Conservation (phyloP, 2,797 vertebrate genomes). For the Ptychadena robeensis region DNA sequence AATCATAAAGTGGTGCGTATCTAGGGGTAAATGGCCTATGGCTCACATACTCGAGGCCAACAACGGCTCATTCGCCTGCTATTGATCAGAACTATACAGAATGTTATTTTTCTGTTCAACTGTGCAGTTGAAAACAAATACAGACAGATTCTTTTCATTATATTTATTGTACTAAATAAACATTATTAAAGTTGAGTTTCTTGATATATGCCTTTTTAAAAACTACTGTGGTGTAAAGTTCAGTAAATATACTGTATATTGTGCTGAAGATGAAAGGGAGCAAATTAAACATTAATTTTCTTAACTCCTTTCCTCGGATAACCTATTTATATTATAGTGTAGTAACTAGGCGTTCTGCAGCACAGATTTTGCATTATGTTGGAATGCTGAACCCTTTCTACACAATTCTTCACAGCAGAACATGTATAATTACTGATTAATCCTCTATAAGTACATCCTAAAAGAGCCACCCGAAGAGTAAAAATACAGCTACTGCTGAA, state of each 20-base stretch:
- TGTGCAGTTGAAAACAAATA: too few relatives aligned
- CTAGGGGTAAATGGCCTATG: too few relatives aligned
- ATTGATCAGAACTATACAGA: too few relatives aligned
- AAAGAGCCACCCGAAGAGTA: background rate
- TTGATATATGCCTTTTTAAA: too few relatives aligned
- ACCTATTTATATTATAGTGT: constrained; percentile 7
- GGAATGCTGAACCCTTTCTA: background rate
- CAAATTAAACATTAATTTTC: background rate
- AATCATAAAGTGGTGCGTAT: too few relatives aligned
- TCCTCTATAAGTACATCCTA: background rate
- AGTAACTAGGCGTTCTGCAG: constrained; percentile 29
- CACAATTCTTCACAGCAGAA: constrained; percentile 8
- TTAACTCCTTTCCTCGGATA: background rate
- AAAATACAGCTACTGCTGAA: background rate
- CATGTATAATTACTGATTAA: constrained; percentile 23
- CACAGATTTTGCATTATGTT: constrained; percentile 1
- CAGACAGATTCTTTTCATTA: too few relatives aligned
- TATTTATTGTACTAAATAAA: too few relatives aligned
- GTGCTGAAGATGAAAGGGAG: background rate
- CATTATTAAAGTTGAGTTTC: too few relatives aligned
- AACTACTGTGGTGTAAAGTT: too few relatives aligned
- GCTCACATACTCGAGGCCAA: too few relatives aligned
- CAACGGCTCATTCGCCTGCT: too few relatives aligned
- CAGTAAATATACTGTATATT: background rate
- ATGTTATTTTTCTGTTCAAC: too few relatives aligned